phyloP scores from a whole-genome alignment of 1,140 invertebrate species.

The Proctacanthus coquilletti region DNA sequence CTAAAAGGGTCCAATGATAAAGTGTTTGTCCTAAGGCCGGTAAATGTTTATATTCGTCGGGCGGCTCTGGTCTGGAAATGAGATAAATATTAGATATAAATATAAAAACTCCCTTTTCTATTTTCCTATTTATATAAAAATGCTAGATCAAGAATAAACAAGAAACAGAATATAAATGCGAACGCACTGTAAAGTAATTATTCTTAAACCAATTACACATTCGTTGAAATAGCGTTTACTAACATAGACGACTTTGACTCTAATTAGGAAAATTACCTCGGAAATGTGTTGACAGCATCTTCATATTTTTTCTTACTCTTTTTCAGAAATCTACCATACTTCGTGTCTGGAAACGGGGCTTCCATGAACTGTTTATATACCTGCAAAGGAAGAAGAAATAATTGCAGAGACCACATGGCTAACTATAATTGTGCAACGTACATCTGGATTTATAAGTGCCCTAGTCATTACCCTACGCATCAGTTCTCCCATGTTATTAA shows the following conservation, averaged over 20 bases:
- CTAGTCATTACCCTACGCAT: slow-evolving; percentile 86
- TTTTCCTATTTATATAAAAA: too few relatives aligned
- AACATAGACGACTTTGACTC: too few relatives aligned
- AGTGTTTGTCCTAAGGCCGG: slow-evolving; percentile 65
- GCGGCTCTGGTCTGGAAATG: slow-evolving; percentile 47
- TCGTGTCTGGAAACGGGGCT: slow-evolving; percentile 40
- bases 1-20: slow-evolving; percentile 74
- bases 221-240: too few relatives aligned
- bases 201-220: too few relatives aligned
- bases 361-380: slow-evolving; percentile 45
- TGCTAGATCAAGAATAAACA: too few relatives aligned
- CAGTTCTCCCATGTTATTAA: slow-evolving; percentile 87
- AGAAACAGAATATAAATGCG: too few relatives aligned
- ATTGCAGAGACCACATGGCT: not conserved
- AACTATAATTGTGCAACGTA: slow-evolving; percentile 13
- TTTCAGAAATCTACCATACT: slow-evolving; percentile 55
- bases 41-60: slow-evolving; percentile 60
- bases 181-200: too few relatives aligned
- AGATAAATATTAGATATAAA: too few relatives aligned
- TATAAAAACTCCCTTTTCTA: too few relatives aligned
- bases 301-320: slow-evolving; percentile 63
- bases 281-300: slow-evolving; percentile 58
- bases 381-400: slow-evolving; percentile 18
- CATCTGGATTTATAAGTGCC: slow-evolving; percentile 72
- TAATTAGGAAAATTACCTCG: slow-evolving; percentile 32